These are phyloP conservation scores for Rhogogaster chlorosoma DNA, from an alignment of 2,888 invertebrate genomes.

Conservation along the genomic window DNA sequence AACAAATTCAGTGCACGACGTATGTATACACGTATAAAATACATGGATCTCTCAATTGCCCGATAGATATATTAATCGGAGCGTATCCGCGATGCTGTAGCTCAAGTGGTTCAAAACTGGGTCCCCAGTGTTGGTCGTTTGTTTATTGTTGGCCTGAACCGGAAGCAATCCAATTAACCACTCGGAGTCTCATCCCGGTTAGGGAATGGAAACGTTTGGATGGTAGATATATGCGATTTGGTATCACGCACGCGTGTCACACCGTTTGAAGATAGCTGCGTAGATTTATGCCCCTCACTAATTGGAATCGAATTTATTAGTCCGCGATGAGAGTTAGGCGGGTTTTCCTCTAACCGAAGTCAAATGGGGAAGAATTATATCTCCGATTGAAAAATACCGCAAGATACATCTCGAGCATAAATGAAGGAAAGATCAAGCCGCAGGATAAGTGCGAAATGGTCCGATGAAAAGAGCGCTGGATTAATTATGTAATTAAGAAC, in stretches of 20 bases:
- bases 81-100: neutral
- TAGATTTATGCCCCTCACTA: conserved; percentile 47
- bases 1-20: neutral
- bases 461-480: neutral
- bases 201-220: conserved; percentile 25
- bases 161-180: conserved; percentile 53
- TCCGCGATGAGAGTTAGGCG: neutral
- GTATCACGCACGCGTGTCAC: conserved; percentile 31
- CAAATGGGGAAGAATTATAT: neutral
- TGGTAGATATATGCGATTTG: conserved; percentile 9
- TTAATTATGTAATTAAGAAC: conserved; percentile 42
- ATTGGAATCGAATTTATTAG: conserved; percentile 51
- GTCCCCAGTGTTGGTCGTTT: conserved; percentile 24
- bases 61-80: conserved; percentile 4
- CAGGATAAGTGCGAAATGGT: neutral
- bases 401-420: neutral
- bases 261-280: conserved; percentile 17
- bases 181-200: conserved; percentile 17
- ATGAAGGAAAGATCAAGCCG: neutral
- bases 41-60: neutral
- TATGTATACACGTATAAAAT: neutral
- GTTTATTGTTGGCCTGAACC: conserved; percentile 45
- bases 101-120: conserved; percentile 23
- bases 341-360: neutral
- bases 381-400: neutral